Percentiles rank a stretch among this genome's conserved stretches.
These are phyloP conservation scores for Pterobdella sp. DNA, from an alignment of 2,888 invertebrate genomes.

Conservation along the genomic window DNA sequence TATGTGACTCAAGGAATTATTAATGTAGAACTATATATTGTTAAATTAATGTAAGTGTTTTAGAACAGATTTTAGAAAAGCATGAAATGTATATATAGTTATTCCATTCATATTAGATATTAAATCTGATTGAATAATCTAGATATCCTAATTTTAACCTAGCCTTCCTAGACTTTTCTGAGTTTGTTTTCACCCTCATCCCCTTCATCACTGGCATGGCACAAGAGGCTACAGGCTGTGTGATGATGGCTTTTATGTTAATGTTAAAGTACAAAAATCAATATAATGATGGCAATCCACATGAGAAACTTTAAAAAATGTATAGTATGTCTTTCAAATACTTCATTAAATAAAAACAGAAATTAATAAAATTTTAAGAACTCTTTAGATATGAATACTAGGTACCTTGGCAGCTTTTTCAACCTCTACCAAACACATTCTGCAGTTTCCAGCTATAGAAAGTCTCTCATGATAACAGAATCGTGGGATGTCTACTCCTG, in stretches of 20 bases:
- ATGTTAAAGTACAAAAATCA: neutral
- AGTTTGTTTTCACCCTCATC: constrained; percentile 91
- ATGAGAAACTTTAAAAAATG: neutral
- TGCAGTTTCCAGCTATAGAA: constrained; percentile 95
- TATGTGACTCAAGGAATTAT: too few species aligned
- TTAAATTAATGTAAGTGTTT: too few species aligned
- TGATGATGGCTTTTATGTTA: neutral
- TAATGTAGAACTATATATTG: too few species aligned
- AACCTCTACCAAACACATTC: constrained; percentile 98
- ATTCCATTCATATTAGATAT: too few species aligned
- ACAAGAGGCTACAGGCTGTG: constrained; percentile 85
- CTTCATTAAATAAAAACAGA: neutral
- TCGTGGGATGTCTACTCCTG: constrained; percentile 93
- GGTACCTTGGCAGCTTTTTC: constrained; percentile 88
- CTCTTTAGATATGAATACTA: too few species aligned
- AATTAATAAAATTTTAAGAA: neutral
- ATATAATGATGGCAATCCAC: neutral
- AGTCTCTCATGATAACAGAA: constrained; percentile 98
- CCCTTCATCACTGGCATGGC: constrained; percentile 99
- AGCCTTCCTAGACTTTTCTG: constrained; percentile 76
- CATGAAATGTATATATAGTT: too few species aligned
- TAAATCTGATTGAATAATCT: neutral
- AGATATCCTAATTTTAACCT: constrained; percentile 51
- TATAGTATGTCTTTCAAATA: neutral
- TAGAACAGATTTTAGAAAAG: too few species aligned